Percentiles rank a stretch among this genome's conserved stretches.
These are phyloP conservation scores for Sesamia inferens DNA, from an alignment of 2,888 invertebrate species.

Conservation along the genomic window DNA sequence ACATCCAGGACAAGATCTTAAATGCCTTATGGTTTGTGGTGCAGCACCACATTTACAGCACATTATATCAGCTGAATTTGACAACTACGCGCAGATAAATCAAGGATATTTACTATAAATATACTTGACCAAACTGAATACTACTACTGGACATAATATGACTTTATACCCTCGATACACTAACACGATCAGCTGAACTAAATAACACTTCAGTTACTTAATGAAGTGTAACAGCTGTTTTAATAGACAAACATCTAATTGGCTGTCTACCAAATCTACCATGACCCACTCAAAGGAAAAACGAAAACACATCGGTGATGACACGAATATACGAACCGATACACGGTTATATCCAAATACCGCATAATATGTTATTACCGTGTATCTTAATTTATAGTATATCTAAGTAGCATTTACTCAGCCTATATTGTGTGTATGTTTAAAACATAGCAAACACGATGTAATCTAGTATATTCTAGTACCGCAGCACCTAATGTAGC, in stretches of 20 bases:
- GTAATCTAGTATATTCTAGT: slow-evolving; percentile 19
- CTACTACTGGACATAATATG: too few species aligned
- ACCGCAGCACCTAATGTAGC: slow-evolving; percentile 21
- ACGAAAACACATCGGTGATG: background rate
- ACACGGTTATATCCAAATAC: background rate
- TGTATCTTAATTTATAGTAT: too few species aligned
- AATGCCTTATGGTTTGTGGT: background rate
- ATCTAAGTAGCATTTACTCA: background rate
- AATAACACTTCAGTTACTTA: background rate
- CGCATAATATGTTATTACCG: too few species aligned
- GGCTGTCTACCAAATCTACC: slow-evolving; percentile 6
- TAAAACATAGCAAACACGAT: background rate
- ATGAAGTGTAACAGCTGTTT: background rate
- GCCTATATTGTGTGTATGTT: background rate
- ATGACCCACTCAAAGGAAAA: background rate
- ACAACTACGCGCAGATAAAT: background rate
- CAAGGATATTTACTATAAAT: background rate
- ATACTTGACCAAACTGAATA: background rate
- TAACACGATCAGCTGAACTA: background rate
- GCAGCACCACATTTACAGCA: background rate
- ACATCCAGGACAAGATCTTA: background rate
- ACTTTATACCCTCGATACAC: background rate
- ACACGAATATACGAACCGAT: background rate
- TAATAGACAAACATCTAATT: slow-evolving; percentile 9
- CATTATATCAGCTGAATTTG: background rate